Percentiles rank a stretch among this genome's conserved stretches.
These are phyloP conservation scores for Vanessa tameamea DNA, from an alignment of 1,140 invertebrate genomes.

Conservation along the genomic window DNA sequence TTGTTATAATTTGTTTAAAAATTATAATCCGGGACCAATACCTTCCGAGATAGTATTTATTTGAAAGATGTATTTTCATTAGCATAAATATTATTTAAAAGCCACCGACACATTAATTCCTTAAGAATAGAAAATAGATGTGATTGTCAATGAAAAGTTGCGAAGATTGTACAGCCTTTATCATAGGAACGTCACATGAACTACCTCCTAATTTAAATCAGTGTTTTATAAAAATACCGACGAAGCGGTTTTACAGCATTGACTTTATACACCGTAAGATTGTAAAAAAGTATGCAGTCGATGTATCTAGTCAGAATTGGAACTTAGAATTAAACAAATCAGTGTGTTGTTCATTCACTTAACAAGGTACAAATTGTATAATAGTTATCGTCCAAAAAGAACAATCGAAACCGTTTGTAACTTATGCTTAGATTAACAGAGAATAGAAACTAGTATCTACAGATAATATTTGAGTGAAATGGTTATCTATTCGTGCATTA, in stretches of 20 bases:
- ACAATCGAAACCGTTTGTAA: not conserved
- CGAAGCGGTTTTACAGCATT: conserved; percentile 57
- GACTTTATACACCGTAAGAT: conserved; percentile 45
- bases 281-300: conserved; percentile 49
- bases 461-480: not conserved
- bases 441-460: not conserved
- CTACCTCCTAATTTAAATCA: conserved; percentile 79
- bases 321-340: conserved; percentile 61
- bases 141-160: conserved; percentile 74
- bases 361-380: conserved; percentile 36
- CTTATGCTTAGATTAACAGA: conserved; percentile 1
- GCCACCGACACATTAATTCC: conserved; percentile 80
- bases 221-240: conserved; percentile 58
- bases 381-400: conserved; percentile 1
- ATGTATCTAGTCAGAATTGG: conserved; percentile 77
- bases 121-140: conserved; percentile 80
- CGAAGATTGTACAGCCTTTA: conserved; percentile 61
- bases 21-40: conserved; percentile 81
- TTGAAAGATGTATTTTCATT: conserved; percentile 79
- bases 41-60: conserved; percentile 81
- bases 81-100: conserved; percentile 79
- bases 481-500: not conserved
- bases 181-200: conserved; percentile 60
- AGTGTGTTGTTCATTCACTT: conserved; percentile 48
- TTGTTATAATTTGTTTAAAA: conserved; percentile 82